These are phyloP conservation scores for Mirounga angustirostris DNA, from an alignment of 2,113 vertebrate species.

Conservation along the genomic window DNA sequence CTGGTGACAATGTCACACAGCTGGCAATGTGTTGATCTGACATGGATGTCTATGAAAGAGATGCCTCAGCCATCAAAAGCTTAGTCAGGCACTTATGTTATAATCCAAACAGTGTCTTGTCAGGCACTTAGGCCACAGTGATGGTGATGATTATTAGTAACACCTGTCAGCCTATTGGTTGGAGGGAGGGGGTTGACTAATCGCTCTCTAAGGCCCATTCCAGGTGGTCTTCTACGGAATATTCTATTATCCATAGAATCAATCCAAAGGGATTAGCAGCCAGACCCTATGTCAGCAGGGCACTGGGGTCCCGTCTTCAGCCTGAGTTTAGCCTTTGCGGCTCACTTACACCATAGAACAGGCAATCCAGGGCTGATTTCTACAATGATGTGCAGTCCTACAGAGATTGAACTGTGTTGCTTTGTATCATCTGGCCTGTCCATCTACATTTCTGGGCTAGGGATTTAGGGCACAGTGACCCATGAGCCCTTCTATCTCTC, in stretches of 20 bases:
- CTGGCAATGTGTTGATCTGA: background rate
- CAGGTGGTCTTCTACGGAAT: background rate
- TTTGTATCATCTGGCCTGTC: no score
- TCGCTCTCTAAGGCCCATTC: background rate
- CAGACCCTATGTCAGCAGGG: background rate
- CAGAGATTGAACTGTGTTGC: background rate
- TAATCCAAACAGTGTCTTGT: background rate
- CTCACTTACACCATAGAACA: background rate
- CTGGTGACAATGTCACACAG: background rate
- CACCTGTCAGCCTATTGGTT: background rate
- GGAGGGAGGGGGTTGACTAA: background rate
- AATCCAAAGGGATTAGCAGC: background rate
- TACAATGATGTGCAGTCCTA: background rate
- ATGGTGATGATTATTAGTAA: background rate
- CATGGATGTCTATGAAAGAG: background rate
- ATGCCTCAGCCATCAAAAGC: background rate
- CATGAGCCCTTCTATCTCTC: background rate
- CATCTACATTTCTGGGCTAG: background rate
- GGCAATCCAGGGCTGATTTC: background rate
- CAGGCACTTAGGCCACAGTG: background rate
- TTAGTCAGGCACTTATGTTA: background rate
- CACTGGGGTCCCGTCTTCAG: background rate
- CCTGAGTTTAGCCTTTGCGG: background rate
- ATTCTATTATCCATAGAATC: background rate
- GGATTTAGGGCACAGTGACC: background rate